A percentile compares a stretch with the other conserved stretches of the same genome.
These are phyloP conservation scores for Prunella fulvescens DNA, from an alignment of 2,113 vertebrate genomes.

Conservation along the genomic window DNA sequence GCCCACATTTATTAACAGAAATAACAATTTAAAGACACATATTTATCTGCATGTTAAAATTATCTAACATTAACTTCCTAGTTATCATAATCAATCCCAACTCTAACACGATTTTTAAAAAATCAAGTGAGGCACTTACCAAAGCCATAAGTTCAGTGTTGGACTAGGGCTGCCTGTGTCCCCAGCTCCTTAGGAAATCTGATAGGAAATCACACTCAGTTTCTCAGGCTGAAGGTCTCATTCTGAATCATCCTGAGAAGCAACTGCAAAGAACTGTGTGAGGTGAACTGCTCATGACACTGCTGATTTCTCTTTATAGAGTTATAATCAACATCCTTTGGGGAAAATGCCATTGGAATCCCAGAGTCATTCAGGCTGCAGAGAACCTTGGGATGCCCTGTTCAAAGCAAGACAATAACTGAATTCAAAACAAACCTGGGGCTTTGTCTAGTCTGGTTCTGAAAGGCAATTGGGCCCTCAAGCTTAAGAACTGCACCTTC, in stretches of 20 bases:
- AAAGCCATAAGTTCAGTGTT: background rate
- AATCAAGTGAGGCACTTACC: background rate
- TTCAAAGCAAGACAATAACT: background rate
- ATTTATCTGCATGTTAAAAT: background rate
- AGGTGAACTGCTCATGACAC: background rate
- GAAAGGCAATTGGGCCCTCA: background rate
- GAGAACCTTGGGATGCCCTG: background rate
- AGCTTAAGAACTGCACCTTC: background rate
- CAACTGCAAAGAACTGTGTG: background rate
- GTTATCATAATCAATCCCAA: background rate
- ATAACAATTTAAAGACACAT: background rate
- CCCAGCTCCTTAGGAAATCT: background rate
- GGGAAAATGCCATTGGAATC: background rate
- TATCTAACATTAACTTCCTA: background rate
- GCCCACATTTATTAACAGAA: background rate
- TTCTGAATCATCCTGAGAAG: background rate
- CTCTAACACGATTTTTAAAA: background rate
- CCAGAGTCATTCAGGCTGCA: background rate
- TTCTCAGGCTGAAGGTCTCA: background rate
- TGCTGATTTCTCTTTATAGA: background rate
- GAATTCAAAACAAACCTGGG: background rate
- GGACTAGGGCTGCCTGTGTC: background rate
- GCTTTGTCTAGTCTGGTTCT: background rate
- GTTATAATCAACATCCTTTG: background rate
- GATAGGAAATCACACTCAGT: background rate